Base-by-base conservation (phyloP, 1,140 invertebrate species). In the Calycopis cecrops region DNA sequence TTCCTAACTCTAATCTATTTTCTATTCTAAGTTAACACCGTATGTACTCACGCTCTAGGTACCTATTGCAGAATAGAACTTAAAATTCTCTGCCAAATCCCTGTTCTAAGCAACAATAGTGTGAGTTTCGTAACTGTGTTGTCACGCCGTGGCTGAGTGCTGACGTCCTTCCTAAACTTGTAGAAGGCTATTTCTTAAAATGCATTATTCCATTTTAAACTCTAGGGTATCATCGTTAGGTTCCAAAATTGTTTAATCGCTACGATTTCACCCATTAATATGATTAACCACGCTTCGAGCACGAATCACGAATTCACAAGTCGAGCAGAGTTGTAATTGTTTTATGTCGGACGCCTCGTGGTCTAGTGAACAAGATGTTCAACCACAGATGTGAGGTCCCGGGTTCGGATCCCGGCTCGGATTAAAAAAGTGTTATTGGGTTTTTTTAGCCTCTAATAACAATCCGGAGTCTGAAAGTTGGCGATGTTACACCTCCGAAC, bases 81-180 rank as follows among this genome's bases (percentile, higher is more conserved):
- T 2, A 28, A 28, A 28, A 28, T 28, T 28, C 2, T 28, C 21
- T 28, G n/a, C 21, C 21, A 28, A 6, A 28, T 28, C 21, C 6
- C 21, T 28, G n/a, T 28, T 3, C 4, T 35, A 51, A 51, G 12
- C 42, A 2, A 51, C 42, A 61, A 59, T 17, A 9, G 40, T 44
- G 9, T 17, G 40, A 12, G 9, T 62, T 53, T 72, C 55, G 63
- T 61, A 64, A 65, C 33, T 2, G 37, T 42, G 6, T 6, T 28
- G 21, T 28, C 21, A 28, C 21, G 21, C 21, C 67, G 70, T 72
- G 64, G 70, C 72, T 28, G 21, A 28, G 21, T 6, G 70, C 55
- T 64, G 57, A 63, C 63, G 68, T 73, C 73, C 73, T 76, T 73
- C 68, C 62, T 62, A 67, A 63, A 61, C 47, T 44, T 55, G 6